phyloP scores from a whole-genome alignment of 2,888 invertebrate genomes.

The Agriopis leucophaearia region DNA sequence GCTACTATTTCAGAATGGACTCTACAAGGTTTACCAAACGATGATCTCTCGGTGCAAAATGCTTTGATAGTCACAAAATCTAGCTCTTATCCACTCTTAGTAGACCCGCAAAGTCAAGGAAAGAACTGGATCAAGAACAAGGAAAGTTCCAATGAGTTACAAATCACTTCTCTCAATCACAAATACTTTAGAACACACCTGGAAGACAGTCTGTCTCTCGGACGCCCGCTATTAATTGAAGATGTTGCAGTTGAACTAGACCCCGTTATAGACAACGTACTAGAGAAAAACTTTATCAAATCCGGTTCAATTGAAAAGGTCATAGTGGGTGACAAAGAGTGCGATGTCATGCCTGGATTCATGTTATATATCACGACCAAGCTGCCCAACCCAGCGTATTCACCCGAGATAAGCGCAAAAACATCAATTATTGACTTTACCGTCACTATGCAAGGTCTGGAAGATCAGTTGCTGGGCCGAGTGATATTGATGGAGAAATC shows the following conservation, averaged over 20 bases:
- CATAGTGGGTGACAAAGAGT: conserved; percentile 97
- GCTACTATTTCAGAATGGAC: conserved; percentile 98
- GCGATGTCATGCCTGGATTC: conserved; percentile 98
- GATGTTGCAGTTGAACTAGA: conserved; percentile 98
- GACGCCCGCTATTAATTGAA: conserved; percentile 96
- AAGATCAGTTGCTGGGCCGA: conserved; percentile 96
- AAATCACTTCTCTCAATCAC: conserved; percentile 97
- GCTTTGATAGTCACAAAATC: conserved; percentile 98
- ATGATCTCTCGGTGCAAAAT: conserved; percentile 98
- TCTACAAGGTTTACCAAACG: conserved; percentile 97
- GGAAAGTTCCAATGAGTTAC: conserved; percentile 95
- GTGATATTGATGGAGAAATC: conserved; percentile 98
- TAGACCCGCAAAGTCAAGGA: conserved; percentile 99
- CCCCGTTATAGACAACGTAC: conserved; percentile 97
- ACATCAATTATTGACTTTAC: conserved; percentile 99
- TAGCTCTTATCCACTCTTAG: conserved; percentile 96
- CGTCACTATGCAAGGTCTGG: conserved; percentile 97
- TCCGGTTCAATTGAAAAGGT: conserved; percentile 98
- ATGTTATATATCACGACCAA: conserved; percentile 98
- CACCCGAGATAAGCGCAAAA: conserved; percentile 98
- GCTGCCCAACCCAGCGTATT: conserved; percentile 97
- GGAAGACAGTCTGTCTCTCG: conserved; percentile 95
- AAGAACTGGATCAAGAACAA: conserved; percentile 99
- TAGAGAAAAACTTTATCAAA: conserved; percentile 99
- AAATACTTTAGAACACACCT: conserved; percentile 98